Evolutionary conservation across 2,113 vertebrate species (phyloP), one percentile per base, ranked within the genome.

Genomic region (Vanacampus margaritifer): DNA sequence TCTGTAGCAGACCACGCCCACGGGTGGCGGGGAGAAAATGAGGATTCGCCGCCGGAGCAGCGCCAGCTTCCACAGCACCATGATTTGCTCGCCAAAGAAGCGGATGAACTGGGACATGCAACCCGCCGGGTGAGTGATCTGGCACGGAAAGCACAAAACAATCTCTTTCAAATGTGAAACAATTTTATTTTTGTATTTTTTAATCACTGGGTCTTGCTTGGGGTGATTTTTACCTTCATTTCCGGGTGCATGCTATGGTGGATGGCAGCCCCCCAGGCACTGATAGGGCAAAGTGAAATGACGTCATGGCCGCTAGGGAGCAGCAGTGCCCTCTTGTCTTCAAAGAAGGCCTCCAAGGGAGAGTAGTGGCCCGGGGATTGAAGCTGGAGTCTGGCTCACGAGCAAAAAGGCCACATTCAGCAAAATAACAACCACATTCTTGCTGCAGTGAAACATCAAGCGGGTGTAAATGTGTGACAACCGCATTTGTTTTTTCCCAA

Each of bases 41-140:
- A 98, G 84, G 79, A 98, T 97, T 73, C 96, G 95, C 83, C 95
- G 93, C 72, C 96, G 91, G 45, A 98, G 93, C 71, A 98, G 91
- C 79, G 96, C 95, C 58, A 97, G 94, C 72, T 98, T 98, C 96
- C 96, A 98, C 68, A 98, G 93, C 54, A 95, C 90, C 53, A 98
- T 94, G 89, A 98, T 96, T 87, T 97, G 96, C 80, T 98, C 96
- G 10, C 95, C 96, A 0, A 98, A 98, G 91, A 98, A 98, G 84
- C 95, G 95, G 76, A 96, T 97, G 86, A 98, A 98, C 92, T 98
- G 96, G 79, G 96, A 98, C 96, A 98, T 97, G 64, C 96, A 98
- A 82, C 96, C 96, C 12, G 95, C 95, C 0, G 96, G 96, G 84
- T 98, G 96, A 37, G 96, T 98, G 89, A 98, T 98, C 96, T 98